A percentile compares a stretch with the other conserved stretches of the same genome.
These are phyloP conservation scores for Lagodon rhomboides DNA, from an alignment of 2,797 vertebrate species.

Conservation along the genomic window DNA sequence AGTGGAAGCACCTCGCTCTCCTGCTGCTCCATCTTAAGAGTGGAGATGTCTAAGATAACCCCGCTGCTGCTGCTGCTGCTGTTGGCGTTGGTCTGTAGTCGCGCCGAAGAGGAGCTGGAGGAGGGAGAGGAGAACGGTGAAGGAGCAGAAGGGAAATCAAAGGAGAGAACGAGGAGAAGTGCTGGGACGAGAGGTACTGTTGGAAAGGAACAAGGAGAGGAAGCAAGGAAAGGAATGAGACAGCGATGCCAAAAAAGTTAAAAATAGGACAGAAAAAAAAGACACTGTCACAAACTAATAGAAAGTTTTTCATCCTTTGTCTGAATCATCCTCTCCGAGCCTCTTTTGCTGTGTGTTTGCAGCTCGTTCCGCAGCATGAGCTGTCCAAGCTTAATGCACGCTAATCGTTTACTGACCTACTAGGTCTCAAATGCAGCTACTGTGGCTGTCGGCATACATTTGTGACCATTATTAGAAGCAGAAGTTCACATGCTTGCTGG, in stretches of 20 bases:
- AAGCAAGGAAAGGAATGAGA: slow-evolving; percentile 23
- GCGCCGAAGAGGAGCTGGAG: slow-evolving; percentile 64
- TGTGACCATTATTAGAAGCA: background rate
- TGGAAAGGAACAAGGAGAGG: slow-evolving; percentile 3
- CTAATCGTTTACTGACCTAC: background rate
- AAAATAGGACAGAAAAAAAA: background rate
- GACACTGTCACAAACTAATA: background rate
- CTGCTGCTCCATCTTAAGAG: slow-evolving; percentile 87
- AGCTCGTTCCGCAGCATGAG: slow-evolving; percentile 14
- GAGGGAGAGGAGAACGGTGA: slow-evolving; percentile 39
- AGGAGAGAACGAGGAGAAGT: background rate
- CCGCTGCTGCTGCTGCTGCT: slow-evolving; percentile 78
- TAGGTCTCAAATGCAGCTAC: background rate
- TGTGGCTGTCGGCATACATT: background rate
- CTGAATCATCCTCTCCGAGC: background rate
- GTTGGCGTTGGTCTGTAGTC: slow-evolving; percentile 69
- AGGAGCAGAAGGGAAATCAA: slow-evolving; percentile 18
- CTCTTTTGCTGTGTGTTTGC: background rate
- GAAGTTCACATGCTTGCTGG: background rate
- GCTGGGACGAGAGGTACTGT: background rate
- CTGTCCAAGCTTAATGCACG: slow-evolving; percentile 22
- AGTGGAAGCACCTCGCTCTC: slow-evolving; percentile 91
- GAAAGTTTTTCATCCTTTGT: background rate
- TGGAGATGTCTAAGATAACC: slow-evolving; percentile 86
- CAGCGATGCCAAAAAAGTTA: background rate